These are phyloP conservation scores for Drosophila helvetica DNA, from an alignment of 2,888 invertebrate genomes.

Conservation along the genomic window DNA sequence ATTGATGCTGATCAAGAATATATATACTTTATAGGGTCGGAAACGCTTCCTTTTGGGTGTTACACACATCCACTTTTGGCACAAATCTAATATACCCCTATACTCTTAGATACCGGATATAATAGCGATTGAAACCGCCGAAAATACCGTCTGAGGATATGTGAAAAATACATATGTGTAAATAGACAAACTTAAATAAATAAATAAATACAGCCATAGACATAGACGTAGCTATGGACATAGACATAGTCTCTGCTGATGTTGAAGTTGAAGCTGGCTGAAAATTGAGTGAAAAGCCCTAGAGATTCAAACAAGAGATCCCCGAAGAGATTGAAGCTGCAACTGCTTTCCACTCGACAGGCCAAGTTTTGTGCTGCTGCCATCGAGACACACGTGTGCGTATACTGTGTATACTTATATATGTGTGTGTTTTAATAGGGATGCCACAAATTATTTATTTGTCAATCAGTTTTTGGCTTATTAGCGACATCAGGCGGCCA, in stretches of 20 bases:
- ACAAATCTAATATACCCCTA: no score
- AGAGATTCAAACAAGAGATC: slow-evolving; percentile 50
- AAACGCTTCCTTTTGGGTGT: no score
- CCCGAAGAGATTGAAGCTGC: slow-evolving; percentile 39
- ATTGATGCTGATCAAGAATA: no score
- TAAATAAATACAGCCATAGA: slow-evolving; percentile 35
- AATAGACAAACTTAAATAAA: slow-evolving; percentile 50
- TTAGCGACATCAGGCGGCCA: slow-evolving; percentile 49
- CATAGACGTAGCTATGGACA: slow-evolving; percentile 1
- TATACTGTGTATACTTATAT: slow-evolving; percentile 20
- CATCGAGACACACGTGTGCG: slow-evolving; percentile 47
- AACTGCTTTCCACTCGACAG: slow-evolving; percentile 70
- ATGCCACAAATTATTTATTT: slow-evolving; percentile 72
- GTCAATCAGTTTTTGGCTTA: slow-evolving; percentile 66
- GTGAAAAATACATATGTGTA: slow-evolving; percentile 62
- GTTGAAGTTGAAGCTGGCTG: slow-evolving; percentile 47
- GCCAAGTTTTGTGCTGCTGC: slow-evolving; percentile 51
- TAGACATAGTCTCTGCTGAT: not conserved
- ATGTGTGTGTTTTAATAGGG: slow-evolving; percentile 31
- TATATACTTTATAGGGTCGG: no score
- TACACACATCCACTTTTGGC: no score
- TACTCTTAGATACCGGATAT: no score
- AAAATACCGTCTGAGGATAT: no score
- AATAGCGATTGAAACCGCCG: no score
- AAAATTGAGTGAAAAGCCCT: slow-evolving; percentile 73